Percentiles rank a stretch among this genome's conserved stretches.
phyloP scores from a whole-genome alignment of 2,888 invertebrate genomes.

The Diarsia dahlii region DNA sequence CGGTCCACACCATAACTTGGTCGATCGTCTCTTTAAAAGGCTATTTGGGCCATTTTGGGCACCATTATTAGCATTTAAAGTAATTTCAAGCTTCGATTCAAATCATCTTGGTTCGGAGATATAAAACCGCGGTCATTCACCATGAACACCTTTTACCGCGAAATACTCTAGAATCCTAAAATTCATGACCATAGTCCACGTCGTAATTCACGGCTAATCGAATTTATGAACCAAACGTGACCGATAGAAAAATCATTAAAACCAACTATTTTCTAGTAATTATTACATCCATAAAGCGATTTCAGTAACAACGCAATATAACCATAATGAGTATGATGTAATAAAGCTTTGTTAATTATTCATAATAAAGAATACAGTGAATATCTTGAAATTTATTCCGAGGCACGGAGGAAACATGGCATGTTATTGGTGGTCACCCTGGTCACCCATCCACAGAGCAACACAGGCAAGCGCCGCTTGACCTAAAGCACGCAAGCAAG shows the following conservation, averaged over 20 bases:
- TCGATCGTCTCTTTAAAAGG: background rate
- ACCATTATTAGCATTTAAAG: too few species aligned
- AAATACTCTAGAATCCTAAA: background rate
- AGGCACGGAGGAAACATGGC: background rate
- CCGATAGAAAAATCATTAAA: conserved; percentile 47
- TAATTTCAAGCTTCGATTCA: background rate
- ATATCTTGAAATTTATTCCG: background rate
- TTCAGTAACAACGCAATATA: conserved; percentile 15
- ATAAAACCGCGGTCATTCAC: background rate
- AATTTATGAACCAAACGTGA: conserved; percentile 50
- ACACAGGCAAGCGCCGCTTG: background rate
- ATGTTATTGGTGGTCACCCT: background rate
- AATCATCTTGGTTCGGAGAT: background rate
- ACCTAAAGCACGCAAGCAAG: background rate
- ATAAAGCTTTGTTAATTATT: conserved; percentile 5
- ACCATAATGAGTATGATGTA: background rate
- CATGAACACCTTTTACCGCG: too few species aligned
- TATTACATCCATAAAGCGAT: conserved; percentile 39
- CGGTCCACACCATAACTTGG: background rate
- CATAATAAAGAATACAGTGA: background rate
- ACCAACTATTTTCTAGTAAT: conserved; percentile 43
- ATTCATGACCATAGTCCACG: conserved; percentile 28
- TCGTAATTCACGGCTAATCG: conserved; percentile 24
- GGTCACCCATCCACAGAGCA: background rate
- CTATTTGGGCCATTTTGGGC: background rate